Evolutionary conservation across 2,888 invertebrate genomes (phyloP).

Genomic region (Parasteatoda lunata): DNA sequence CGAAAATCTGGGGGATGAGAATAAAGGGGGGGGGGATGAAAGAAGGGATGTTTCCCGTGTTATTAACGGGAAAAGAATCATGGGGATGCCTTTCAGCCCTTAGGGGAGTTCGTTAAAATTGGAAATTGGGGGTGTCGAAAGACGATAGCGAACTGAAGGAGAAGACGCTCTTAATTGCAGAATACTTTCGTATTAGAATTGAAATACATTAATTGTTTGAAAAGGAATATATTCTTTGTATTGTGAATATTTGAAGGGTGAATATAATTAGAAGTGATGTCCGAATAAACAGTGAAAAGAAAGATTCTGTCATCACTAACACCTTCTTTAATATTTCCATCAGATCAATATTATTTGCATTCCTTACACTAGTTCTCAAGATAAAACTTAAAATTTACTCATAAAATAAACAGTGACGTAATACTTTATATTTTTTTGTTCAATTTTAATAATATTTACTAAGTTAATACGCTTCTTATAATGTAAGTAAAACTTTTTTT

Average conservation of each 20-base stretch:
- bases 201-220: constrained; percentile 28
- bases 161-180: constrained; percentile 42
- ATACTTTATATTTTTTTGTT: no score
- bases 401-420: no score
- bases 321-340: background rate
- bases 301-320: background rate
- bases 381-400: no score
- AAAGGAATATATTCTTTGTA: constrained; percentile 9
- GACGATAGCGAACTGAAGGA: background rate
- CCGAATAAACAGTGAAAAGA: background rate
- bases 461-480: no score
- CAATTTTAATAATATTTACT: no score
- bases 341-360: no score
- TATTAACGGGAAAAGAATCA: constrained; percentile 43
- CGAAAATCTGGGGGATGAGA: constrained; percentile 17
- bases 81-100: constrained; percentile 25
- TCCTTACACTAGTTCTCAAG: no score
- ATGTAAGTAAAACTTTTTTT: no score
- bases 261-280: background rate
- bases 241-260: background rate
- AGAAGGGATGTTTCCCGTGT: background rate
- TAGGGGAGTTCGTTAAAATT: constrained; percentile 49
- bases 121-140: constrained; percentile 19
- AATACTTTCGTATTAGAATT: constrained; percentile 46
- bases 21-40: background rate